Base-by-base conservation (phyloP, 1,140 invertebrate genomes). In the Chymomyza costata region DNA sequence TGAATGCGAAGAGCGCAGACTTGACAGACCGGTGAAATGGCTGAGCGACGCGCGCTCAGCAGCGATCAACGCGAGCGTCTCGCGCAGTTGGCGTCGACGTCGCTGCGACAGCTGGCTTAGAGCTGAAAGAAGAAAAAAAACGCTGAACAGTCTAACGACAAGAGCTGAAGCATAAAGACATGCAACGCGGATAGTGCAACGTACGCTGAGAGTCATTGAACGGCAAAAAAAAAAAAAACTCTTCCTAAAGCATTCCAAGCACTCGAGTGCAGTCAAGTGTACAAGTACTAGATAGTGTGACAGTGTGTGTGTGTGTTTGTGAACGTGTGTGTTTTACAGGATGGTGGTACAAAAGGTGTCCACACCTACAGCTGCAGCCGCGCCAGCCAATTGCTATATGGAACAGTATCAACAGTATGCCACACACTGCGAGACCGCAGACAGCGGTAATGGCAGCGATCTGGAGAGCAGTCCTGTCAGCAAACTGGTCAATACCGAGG, bases 361-460 rank as follows among this genome's bases (percentile, higher is more conserved):
- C 39, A 52, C 49, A 46, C 39, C 49, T 25, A 37, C 54, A 32
- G 19, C 41, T n/a, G 47, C 59, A 48, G 25, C 48, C 2, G 59
- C 48, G 25, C 7, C 78, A 91, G 92, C 1, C 92, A 94, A 73
- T 91, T 92, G 64, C 93, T 78, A 56, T 51, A 67, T 78, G 73
- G 73, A 78, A 7, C 71, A 80, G 32, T 78, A 71, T 28, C 66
- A 78, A 17, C 65, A 78, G 50, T 78, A 78, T 25, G 59, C 71
- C 37, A 65, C 92, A 31, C 92, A 92, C 1, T 90, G 89, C 66
- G 93, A 93, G 54, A 93, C 92, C 1, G 74, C 93, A 54, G 93
- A 94, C 86, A 94, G 93, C 46, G 93, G 93, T 14, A 94, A 93
- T 11, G 93, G 93, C 85, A 94, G 92, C 74, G 93, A 94, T 76